These are phyloP conservation scores for Microcebus tavaratra DNA, from an alignment of 2,113 vertebrate genomes.

Conservation along the genomic window DNA sequence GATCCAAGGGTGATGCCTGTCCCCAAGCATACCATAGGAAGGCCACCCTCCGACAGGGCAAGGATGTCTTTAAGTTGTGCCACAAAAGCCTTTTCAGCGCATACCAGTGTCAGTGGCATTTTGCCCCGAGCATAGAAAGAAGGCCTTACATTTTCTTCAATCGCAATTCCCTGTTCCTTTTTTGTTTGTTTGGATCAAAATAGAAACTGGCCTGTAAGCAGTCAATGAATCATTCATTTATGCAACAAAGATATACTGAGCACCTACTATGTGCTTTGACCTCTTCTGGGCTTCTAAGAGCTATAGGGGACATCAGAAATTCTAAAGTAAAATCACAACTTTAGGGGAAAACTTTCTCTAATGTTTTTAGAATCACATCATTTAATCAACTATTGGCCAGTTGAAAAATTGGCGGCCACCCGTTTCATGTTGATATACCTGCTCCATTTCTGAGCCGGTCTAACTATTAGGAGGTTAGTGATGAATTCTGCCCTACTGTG, in stretches of 20 bases:
- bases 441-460: background rate
- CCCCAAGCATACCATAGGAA: background rate
- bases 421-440: background rate
- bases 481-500: background rate
- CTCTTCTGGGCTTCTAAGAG: background rate
- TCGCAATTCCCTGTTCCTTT: background rate
- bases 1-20: background rate
- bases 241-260: background rate
- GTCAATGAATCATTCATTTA: background rate
- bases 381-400: background rate
- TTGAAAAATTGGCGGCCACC: background rate
- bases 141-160: background rate
- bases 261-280: background rate
- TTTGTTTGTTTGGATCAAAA: background rate
- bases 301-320: background rate
- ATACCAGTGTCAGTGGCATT: background rate
- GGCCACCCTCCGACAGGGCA: background rate
- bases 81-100: background rate
- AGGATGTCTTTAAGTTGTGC: background rate
- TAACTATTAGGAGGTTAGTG: background rate
- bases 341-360: background rate
- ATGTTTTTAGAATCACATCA: background rate
- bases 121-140: background rate
- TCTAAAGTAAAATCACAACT: background rate
- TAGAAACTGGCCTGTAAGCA: background rate